Evolutionary conservation across 2,888 invertebrate species (phyloP), one percentile per base, ranked within the genome.

Genomic region (Phanerotoma sp.): DNA sequence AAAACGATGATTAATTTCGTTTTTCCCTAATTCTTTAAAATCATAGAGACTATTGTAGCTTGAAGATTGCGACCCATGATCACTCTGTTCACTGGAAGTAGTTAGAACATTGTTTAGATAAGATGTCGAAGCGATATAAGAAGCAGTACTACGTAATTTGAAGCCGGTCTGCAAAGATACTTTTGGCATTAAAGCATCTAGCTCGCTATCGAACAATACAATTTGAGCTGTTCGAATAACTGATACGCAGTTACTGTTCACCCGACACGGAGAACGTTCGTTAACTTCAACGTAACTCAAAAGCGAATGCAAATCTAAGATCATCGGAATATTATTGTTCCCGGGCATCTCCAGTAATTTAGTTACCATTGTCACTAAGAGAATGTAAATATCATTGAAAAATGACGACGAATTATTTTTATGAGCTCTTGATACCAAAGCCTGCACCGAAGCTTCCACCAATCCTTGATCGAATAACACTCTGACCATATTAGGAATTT

Each of bases 221-320:
- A 80, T 80, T 65, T 83, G 83, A 10, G 83, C 81, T 56, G 78
- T 79, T 18, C 82, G 77, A 49, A 81, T 72, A 9, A 76, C 75
- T 16, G 63, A 68, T 41, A 77, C 75, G 66, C 80, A 79, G 37
- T 58, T 69, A 18, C 71, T 71, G 16, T 67, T 69, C 41, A 66
- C 65, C 1, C 73, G 76, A 51, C 78, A 77, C 53, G 72, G 68
- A 40, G 69, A 62, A 64, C 76, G 65, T 59, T 79, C 79, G 40
- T 68, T 68, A 18, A 78, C 60, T 63, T 80, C 79, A 37, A 82
- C 72, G 72, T 81, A 84, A 52, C 81, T 79, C 61, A 86, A 73
- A 70, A 83, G 78, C 64, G 83, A 75, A 70, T 85, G 83, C 30
- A 85, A 73, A 63, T 86, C 85, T 21, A 79, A 73, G 40, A 84